phyloP scores from a whole-genome alignment of 1,140 invertebrate species.

The Drosophila sturtevanti region DNA sequence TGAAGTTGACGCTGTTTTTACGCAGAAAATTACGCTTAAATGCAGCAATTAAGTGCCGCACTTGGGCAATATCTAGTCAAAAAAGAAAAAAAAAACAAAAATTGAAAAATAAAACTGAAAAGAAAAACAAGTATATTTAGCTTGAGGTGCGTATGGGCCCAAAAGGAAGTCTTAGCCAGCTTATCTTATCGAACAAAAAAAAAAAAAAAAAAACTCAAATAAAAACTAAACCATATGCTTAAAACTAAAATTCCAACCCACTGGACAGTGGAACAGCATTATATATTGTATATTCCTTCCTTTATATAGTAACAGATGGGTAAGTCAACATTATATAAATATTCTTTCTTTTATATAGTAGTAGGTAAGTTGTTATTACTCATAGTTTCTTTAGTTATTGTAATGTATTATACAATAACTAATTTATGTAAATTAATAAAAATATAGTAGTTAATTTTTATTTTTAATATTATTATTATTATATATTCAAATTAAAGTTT shows the following conservation, averaged over 20 bases:
- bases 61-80: conserved; percentile 49
- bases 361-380: too few relatives aligned
- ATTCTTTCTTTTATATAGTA: too few relatives aligned
- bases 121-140: not conserved
- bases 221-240: not conserved
- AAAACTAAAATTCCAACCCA: not conserved
- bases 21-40: conserved; percentile 47
- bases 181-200: not conserved
- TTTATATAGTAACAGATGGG: too few relatives aligned
- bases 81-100: not conserved
- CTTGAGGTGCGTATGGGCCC: not conserved
- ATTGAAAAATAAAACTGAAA: not conserved
- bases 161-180: conserved; percentile 7
- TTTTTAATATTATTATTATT: too few relatives aligned
- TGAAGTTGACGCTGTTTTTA: conserved; percentile 1
- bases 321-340: too few relatives aligned
- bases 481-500: too few relatives aligned
- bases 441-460: too few relatives aligned
- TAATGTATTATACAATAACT: too few relatives aligned
- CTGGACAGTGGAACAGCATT: not conserved
- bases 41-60: conserved; percentile 50
- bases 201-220: too few relatives aligned
- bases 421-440: too few relatives aligned
- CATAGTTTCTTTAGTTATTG: too few relatives aligned
- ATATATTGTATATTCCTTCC: too few relatives aligned